A percentile compares a stretch with the other conserved stretches of the same genome.
Evolutionary conservation across 2,888 invertebrate genomes (phyloP).

Genomic region (Pemphredon lugubris): DNA sequence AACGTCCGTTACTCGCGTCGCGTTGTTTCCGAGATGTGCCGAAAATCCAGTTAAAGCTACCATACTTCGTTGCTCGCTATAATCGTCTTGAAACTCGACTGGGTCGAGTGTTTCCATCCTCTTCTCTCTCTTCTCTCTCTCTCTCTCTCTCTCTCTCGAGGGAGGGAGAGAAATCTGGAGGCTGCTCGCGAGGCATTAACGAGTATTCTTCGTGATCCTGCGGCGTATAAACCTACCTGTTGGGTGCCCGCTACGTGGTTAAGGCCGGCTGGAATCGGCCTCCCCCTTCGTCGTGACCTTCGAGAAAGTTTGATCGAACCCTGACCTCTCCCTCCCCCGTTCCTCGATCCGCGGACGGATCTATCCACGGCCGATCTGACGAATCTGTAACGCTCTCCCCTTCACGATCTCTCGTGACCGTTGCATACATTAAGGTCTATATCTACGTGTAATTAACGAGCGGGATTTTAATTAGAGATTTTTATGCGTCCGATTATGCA

Average conservation of each 20-base stretch:
- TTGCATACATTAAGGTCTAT: conserved; percentile 13
- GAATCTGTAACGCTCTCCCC: conserved; percentile 53
- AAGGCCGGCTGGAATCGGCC: conserved; percentile 27
- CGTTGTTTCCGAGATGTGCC: too few species aligned
- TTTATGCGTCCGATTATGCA: conserved; percentile 45
- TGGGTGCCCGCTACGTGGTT: conserved; percentile 29
- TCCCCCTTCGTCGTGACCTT: conserved; percentile 48
- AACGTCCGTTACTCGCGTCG: too few species aligned
- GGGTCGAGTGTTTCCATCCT: neutral
- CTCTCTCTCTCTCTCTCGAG: conserved; percentile 17
- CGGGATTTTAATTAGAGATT: conserved; percentile 49
- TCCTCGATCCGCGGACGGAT: conserved; percentile 32
- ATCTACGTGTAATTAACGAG: conserved; percentile 36
- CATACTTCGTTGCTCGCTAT: neutral
- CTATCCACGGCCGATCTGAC: conserved; percentile 53
- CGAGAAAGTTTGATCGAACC: conserved; percentile 70
- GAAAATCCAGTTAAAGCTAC: too few species aligned
- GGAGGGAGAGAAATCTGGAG: conserved; percentile 20
- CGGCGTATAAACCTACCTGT: conserved; percentile 48
- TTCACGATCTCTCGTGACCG: conserved; percentile 53
- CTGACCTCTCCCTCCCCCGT: conserved; percentile 51
- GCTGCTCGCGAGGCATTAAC: conserved; percentile 40
- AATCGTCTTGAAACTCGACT: neutral
- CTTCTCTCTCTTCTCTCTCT: conserved; percentile 10
- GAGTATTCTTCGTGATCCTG: conserved; percentile 38